These are phyloP conservation scores for Keiferia lycopersicella DNA, from an alignment of 2,888 invertebrate species.

Conservation along the genomic window DNA sequence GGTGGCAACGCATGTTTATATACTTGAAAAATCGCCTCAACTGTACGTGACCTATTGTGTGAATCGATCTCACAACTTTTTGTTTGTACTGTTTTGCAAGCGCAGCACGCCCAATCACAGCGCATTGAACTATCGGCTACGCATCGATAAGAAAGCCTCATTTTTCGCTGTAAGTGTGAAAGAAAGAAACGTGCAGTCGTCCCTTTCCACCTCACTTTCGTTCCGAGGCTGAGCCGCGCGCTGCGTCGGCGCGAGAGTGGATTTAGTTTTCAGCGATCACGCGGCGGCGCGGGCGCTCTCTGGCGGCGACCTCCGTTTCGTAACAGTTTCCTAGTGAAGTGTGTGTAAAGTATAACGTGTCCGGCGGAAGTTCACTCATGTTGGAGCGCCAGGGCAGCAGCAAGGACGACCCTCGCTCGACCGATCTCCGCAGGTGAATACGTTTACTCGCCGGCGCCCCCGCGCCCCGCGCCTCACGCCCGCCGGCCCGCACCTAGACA, in stretches of 20 bases:
- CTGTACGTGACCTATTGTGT: conserved; percentile 14
- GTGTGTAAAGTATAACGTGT: conserved; percentile 50
- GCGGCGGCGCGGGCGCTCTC: conserved; percentile 67
- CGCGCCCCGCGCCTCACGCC: conserved; percentile 39
- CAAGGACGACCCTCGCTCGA: conserved; percentile 46
- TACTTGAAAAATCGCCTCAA: conserved; percentile 3
- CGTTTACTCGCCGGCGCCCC: conserved; percentile 43
- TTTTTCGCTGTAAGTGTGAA: conserved; percentile 60
- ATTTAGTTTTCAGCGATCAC: conserved; percentile 75
- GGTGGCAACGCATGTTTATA: not conserved
- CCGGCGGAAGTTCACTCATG: conserved; percentile 55
- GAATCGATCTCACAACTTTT: conserved; percentile 20
- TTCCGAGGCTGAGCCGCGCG: conserved; percentile 49
- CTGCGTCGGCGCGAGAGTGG: conserved; percentile 53
- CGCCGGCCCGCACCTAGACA: conserved; percentile 54
- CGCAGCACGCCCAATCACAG: conserved; percentile 27
- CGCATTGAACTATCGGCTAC: conserved; percentile 46
- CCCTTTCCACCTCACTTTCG: conserved; percentile 75
- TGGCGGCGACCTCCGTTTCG: conserved; percentile 70
- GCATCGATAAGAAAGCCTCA: conserved; percentile 61
- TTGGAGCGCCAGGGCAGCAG: conserved; percentile 46
- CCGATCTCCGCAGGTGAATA: conserved; percentile 57
- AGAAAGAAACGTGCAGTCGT: conserved; percentile 71
- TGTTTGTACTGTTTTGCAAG: conserved; percentile 20
- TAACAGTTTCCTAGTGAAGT: conserved; percentile 70